A percentile compares a stretch with the other conserved stretches of the same genome.
Evolutionary conservation across 2,113 vertebrate genomes (phyloP).

Genomic region (Bos indicus): DNA sequence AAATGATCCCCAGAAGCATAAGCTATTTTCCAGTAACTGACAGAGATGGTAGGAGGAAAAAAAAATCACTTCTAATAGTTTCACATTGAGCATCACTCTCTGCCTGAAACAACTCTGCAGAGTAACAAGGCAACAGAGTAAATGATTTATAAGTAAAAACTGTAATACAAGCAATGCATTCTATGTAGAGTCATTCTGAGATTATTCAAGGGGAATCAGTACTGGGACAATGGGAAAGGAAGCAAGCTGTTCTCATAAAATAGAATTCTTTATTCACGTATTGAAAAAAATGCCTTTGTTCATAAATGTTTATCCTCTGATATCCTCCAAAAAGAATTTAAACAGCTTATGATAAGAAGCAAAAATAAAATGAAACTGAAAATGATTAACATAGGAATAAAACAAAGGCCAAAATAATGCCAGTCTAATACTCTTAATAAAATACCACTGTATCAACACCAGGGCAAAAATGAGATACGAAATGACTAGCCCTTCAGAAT

Average conservation of each 20-base stretch:
- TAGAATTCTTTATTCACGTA: background rate
- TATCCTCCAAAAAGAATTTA: background rate
- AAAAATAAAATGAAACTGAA: constrained; percentile 17
- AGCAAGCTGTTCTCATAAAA: background rate
- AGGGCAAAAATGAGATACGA: background rate
- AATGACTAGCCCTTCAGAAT: background rate
- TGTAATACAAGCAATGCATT: background rate
- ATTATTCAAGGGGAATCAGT: background rate
- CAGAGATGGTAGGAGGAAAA: background rate
- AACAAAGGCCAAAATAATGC: background rate
- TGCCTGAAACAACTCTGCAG: background rate
- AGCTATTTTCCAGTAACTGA: background rate
- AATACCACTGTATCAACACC: background rate
- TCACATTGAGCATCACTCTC: background rate
- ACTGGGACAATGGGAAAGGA: background rate
- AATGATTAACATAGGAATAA: background rate
- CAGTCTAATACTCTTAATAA: background rate
- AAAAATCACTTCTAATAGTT: background rate
- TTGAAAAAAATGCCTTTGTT: background rate
- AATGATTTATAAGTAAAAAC: background rate
- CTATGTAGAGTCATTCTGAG: background rate
- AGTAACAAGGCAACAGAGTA: background rate
- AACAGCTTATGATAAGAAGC: background rate
- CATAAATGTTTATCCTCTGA: background rate
- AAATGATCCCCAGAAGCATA: background rate